These are phyloP conservation scores for Proctacanthus coquilletti DNA, from an alignment of 1,140 invertebrate species.

Conservation along the genomic window DNA sequence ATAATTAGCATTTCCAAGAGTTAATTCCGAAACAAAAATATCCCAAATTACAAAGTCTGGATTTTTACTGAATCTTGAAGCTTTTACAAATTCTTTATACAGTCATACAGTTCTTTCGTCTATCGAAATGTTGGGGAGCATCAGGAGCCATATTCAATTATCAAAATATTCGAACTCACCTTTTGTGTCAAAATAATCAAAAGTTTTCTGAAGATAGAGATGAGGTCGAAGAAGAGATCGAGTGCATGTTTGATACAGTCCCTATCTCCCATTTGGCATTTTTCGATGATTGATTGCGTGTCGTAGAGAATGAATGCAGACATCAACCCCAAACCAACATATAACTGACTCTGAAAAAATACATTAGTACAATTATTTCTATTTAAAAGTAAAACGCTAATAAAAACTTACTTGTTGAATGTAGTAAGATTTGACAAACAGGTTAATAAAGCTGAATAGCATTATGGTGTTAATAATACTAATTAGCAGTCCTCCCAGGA, in stretches of 20 bases:
- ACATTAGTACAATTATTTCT: background rate
- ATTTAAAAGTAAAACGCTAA: conserved; percentile 1
- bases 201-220: conserved; percentile 78
- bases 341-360: conserved; percentile 55
- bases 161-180: conserved; percentile 35
- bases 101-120: no score
- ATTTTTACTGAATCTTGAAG: no score
- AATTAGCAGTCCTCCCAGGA: conserved; percentile 65
- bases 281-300: conserved; percentile 91
- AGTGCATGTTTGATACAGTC: conserved; percentile 85
- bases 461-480: conserved; percentile 66
- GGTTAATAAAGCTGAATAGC: conserved; percentile 60
- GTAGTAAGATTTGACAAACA: conserved; percentile 70
- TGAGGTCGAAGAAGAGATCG: conserved; percentile 83
- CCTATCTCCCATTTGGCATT: conserved; percentile 71
- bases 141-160: conserved; percentile 3
- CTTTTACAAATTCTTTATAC: no score
- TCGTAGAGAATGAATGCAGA: conserved; percentile 92
- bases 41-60: no score
- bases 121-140: no score
- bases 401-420: conserved; percentile 55
- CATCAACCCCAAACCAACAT: conserved; percentile 76
- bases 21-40: no score
- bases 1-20: no score
- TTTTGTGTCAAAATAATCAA: conserved; percentile 79